Evolutionary conservation across 2,113 vertebrate genomes (phyloP).

Genomic region (Lepisosteus oculatus): DNA sequence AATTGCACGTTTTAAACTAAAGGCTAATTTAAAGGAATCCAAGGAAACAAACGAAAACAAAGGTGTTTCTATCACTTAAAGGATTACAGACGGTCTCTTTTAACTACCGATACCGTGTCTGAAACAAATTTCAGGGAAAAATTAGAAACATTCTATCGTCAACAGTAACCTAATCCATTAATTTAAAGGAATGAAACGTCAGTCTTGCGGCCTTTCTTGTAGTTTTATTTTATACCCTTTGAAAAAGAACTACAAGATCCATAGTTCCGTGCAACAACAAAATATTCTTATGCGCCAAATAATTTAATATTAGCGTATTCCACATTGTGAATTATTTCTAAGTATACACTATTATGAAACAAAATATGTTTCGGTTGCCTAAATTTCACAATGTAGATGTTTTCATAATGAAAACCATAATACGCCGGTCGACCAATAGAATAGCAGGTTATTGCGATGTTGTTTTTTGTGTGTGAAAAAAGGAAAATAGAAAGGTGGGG

Average conservation of each 20-base stretch:
- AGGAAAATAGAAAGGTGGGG: slow-evolving; percentile 31
- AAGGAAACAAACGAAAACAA: no score
- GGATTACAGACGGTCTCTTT: no score
- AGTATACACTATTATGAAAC: not conserved
- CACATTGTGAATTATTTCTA: not conserved
- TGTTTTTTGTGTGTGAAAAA: slow-evolving; percentile 15
- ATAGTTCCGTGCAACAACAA: not conserved
- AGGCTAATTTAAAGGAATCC: no score
- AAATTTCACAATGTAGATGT: not conserved
- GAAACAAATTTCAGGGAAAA: no score
- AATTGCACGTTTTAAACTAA: no score
- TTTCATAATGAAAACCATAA: slow-evolving; percentile 14
- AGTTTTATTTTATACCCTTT: not conserved
- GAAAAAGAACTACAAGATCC: not conserved
- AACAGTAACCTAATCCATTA: no score
- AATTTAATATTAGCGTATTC: not conserved
- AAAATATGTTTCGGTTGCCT: not conserved
- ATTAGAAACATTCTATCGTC: no score
- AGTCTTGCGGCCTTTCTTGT: not conserved
- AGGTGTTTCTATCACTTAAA: no score
- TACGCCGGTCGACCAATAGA: slow-evolving; percentile 47
- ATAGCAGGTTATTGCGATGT: slow-evolving; percentile 43
- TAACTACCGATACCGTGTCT: no score
- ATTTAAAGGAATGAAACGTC: not conserved
- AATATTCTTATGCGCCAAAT: not conserved